Evolutionary conservation across 2,113 vertebrate species (phyloP), one percentile per base, ranked within the genome.

Genomic region (Corythaeola cristata): DNA sequence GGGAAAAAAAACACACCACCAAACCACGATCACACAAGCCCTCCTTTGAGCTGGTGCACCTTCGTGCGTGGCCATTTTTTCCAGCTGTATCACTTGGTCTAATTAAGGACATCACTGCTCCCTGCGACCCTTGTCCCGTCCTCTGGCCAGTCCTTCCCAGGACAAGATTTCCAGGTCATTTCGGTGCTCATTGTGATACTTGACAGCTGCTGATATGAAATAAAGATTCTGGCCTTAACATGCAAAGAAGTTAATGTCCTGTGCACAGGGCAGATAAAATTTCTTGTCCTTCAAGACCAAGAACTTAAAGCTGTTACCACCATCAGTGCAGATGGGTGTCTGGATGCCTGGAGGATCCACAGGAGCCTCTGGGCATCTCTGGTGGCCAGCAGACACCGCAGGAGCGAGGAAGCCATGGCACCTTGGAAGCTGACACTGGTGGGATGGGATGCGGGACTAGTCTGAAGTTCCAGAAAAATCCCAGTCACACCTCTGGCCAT

Each of bases 21-120:
- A 12, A 15, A 20, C 28, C 67, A 73, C 41, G 72, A 71, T 47
- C 73, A 85, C 75, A 92, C 73, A 96, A 94, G 39, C 49, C 45
- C 53, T 95, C 44, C 87, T 91, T 91, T 95, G 84, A 95, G 91
- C 66, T 67, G 60, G 41, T 50, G 66, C 80, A 95, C 49, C 93
- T 96, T 75, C 3, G 0, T 20, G 69, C 77, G 49, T 66, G 81
- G 49, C 94, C 84, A 53, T 95, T 97, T 95, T 97, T 94, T 85
- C 93, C 91, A 91, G 84, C 94, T 89, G 83, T 79, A 89, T 92
- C 86, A 89, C 32, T 94, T 22, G 33, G 73, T 87, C 89, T 96
- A 95, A 94, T 89, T 85, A 95, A 96, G 94, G 84, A 71, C 49
- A 62, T 73, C 15, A 82, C 11, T 0, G 10, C 47, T 94, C 68